Evolutionary conservation across 2,113 vertebrate genomes (phyloP), one percentile per base, ranked within the genome.

Genomic region (Gavialis gangeticus): DNA sequence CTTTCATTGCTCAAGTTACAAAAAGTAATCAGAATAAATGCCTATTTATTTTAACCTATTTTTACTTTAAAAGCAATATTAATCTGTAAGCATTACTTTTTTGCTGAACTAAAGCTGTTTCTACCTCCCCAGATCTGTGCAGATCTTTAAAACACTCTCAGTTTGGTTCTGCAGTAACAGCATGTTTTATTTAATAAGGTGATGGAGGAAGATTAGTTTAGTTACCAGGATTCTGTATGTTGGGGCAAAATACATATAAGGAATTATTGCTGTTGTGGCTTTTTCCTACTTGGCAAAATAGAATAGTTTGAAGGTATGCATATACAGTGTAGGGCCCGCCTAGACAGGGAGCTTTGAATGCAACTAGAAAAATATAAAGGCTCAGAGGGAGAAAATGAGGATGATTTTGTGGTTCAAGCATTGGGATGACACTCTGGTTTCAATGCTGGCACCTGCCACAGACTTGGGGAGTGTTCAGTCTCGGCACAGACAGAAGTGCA

Each of bases 201-300:
- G 46, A 85, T 56, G 58, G 94, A 95, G 93, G 79, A 87, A 59
- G 67, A 92, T 92, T 97, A 94, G 62, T 94, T 95, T 96, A 95
- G 87, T 97, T 95, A 80, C 73, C 79, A 73, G 66, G 78, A 28
- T 63, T 85, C 84, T n/a, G 54, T 25, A 25, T 87, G 81, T 60
- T 90, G 90, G 95, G 95, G 84, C 84, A 90, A 86, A 86, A 30
- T 71, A 12, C 81, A 56, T 83, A 80, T 46, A 10, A 84, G 92
- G 55, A 57, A 13, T 30, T 87, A 81, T 67, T 83, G 7, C 4
- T 89, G 96, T 73, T 63, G 67, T 85, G 93, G 63, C 87, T 87
- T 96, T 67, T 81, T 89, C n/a, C 90, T 94, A 88, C 91, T 69
- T 75, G 93, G 95, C 84, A 96, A 64, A 30, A 30, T 19, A 67